Evolutionary conservation across 2,888 invertebrate species (phyloP).

Genomic region (Dryomyza anilis): DNA sequence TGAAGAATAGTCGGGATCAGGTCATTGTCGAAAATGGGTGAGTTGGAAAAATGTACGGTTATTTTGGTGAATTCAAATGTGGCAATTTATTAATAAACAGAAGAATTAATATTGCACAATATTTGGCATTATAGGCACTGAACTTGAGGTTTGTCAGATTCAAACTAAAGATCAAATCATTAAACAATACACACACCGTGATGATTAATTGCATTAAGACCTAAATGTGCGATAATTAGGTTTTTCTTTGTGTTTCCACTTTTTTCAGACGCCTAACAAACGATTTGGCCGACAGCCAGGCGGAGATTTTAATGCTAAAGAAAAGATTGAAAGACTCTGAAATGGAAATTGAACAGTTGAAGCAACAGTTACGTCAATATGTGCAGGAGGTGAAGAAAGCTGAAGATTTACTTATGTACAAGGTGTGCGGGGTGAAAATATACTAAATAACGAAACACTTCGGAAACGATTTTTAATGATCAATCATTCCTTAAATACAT

Average conservation of each 20-base stretch:
- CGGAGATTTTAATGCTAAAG: slow-evolving; percentile 67
- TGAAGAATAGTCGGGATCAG: slow-evolving; percentile 57
- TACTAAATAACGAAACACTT: not conserved
- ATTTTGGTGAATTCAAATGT: not conserved
- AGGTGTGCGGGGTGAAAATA: slow-evolving; percentile 58
- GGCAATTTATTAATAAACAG: not conserved
- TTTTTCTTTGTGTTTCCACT: not conserved
- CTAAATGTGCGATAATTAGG: too few species aligned
- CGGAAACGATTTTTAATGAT: slow-evolving; percentile 1
- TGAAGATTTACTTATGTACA: slow-evolving; percentile 75
- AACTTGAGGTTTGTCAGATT: not conserved
- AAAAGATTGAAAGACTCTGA: slow-evolving; percentile 73
- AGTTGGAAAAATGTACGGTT: too few species aligned
- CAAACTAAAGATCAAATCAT: not conserved
- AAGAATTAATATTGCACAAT: not conserved
- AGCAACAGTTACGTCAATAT: slow-evolving; percentile 79
- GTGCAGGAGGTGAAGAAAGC: slow-evolving; percentile 80
- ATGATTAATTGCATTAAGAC: too few species aligned
- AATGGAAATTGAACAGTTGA: slow-evolving; percentile 75
- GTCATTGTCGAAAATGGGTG: slow-evolving; percentile 59
- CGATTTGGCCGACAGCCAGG: slow-evolving; percentile 70
- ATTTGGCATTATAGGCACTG: too few species aligned
- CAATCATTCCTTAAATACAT: too few species aligned
- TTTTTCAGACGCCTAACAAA: slow-evolving; percentile 70
- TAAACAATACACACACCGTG: too few species aligned